Conservation (phyloP, 2,797 vertebrate species). For the Peromyscus eremicus region DNA sequence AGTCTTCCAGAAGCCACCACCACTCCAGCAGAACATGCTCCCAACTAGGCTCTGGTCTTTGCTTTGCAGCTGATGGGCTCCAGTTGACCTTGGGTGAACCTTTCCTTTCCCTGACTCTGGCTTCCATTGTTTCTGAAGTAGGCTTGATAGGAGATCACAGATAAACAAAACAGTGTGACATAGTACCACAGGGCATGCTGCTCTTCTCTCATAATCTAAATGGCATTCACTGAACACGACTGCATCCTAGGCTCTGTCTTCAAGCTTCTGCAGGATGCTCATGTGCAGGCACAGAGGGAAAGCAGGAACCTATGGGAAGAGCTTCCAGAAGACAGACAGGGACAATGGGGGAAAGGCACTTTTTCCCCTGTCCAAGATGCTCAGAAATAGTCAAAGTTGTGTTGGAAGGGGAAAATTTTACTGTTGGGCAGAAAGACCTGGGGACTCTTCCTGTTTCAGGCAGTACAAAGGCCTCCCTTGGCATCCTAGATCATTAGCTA, state of each 20-base stretch:
- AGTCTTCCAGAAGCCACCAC: conserved; percentile 5
- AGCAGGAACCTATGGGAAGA: not conserved
- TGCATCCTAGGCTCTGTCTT: not conserved
- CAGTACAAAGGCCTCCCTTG: conserved; percentile 15
- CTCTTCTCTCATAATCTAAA: not conserved
- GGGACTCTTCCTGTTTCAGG: not conserved
- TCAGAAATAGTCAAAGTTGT: not conserved
- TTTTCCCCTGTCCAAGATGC: not conserved
- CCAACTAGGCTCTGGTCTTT: conserved; percentile 7
- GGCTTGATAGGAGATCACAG: conserved; percentile 19
- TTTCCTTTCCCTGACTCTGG: conserved; percentile 44
- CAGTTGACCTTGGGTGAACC: conserved; percentile 59
- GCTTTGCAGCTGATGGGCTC: conserved; percentile 26
- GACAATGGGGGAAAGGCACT: not conserved
- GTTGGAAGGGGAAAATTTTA: not conserved
- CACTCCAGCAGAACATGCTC: conserved; percentile 11
- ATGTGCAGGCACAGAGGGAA: not conserved
- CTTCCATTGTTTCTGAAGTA: conserved; percentile 48
- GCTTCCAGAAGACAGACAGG: not conserved
- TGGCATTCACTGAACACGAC: not conserved
- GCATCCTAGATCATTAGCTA: not conserved
- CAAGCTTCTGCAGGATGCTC: not conserved
- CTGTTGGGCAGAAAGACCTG: conserved; percentile 8
- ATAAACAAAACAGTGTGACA: conserved; percentile 59
- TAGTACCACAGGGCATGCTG: not conserved